These are phyloP conservation scores for Acanthopagrus latus DNA, from an alignment of 2,797 vertebrate genomes.

Conservation along the genomic window DNA sequence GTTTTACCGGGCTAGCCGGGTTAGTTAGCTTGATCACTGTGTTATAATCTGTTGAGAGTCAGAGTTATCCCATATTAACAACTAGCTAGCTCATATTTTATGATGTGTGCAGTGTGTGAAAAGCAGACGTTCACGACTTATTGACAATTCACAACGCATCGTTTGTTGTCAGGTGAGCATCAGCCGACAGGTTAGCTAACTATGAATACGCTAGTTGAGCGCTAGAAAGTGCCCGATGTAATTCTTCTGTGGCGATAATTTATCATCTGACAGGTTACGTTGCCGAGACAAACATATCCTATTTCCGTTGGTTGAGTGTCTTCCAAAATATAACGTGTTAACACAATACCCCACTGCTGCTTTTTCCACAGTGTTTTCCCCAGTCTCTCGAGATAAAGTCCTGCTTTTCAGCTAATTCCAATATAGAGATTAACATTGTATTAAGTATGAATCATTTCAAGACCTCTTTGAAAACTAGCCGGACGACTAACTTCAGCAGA, in stretches of 20 bases:
- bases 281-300: neutral
- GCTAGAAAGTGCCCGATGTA: neutral
- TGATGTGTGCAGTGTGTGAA: neutral
- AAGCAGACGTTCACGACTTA: constrained; percentile 2
- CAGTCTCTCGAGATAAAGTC: neutral
- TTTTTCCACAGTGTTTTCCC: neutral
- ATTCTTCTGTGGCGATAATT: no score
- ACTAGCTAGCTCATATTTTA: neutral
- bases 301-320: neutral
- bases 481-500: neutral
- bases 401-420: neutral
- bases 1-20: neutral
- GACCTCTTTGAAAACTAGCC: neutral
- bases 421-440: neutral
- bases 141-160: constrained; percentile 10
- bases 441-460: neutral
- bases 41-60: neutral
- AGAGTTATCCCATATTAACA: neutral
- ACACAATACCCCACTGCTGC: neutral
- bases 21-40: neutral
- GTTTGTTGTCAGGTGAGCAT: constrained; percentile 60
- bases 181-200: constrained; percentile 38
- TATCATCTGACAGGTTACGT: neutral
- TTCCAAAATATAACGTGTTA: neutral
- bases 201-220: neutral